Conservation (phyloP, 2,797 vertebrate species). For the Phaenicophaeus curvirostris region DNA sequence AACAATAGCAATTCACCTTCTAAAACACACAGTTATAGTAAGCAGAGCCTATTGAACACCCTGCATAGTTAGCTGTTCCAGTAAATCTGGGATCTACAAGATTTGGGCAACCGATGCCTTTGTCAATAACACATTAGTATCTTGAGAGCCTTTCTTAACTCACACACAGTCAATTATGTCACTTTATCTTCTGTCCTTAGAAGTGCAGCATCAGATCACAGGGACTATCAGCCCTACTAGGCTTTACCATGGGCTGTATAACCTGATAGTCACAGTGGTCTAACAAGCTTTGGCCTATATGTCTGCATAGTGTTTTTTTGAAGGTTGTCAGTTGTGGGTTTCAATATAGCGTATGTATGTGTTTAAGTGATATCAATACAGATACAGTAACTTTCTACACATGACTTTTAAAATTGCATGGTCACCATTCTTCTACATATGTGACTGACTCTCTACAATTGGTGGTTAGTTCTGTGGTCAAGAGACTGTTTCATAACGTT, state of each 20-base stretch:
- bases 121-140: not conserved
- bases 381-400: not conserved
- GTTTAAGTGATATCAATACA: not conserved
- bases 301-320: not conserved
- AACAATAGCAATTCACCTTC: slow-evolving; percentile 29
- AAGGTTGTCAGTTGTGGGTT: not conserved
- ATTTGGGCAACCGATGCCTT: not conserved
- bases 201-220: not conserved
- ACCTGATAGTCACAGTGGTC: not conserved
- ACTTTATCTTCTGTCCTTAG: not conserved
- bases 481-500: slow-evolving; percentile 66
- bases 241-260: not conserved
- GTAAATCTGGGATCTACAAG: not conserved
- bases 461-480: slow-evolving; percentile 71
- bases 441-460: slow-evolving; percentile 14
- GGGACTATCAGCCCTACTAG: not conserved
- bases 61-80: not conserved
- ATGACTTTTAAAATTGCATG: slow-evolving; percentile 18
- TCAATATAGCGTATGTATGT: not conserved
- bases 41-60: not conserved
- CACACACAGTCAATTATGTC: not conserved
- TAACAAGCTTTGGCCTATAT: not conserved
- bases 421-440: slow-evolving; percentile 34
- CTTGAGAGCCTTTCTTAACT: not conserved
- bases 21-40: not conserved